These are phyloP conservation scores for Amniataba percoides DNA, from an alignment of 2,797 vertebrate species.

Conservation along the genomic window DNA sequence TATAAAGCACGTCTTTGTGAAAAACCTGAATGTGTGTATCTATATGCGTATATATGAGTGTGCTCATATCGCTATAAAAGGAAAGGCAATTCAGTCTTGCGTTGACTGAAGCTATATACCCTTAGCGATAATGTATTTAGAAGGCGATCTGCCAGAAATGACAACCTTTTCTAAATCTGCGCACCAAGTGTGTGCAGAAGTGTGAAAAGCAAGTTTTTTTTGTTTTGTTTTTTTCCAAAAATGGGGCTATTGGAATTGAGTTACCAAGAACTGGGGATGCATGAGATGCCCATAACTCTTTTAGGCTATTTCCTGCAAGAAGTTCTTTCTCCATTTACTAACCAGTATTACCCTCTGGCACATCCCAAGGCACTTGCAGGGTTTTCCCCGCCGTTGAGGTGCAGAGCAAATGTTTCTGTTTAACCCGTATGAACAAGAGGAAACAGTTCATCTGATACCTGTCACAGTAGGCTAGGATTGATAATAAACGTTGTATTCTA, in stretches of 20 bases:
- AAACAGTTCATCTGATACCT: too few relatives aligned
- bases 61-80: constrained; percentile 7
- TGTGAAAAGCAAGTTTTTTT: too few relatives aligned
- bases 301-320: constrained; percentile 39
- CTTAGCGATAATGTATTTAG: constrained; percentile 31
- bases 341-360: constrained; percentile 19
- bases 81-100: constrained; percentile 8
- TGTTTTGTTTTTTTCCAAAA: constrained; percentile 27
- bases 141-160: constrained; percentile 13
- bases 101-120: constrained; percentile 8
- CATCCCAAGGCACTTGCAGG: constrained; percentile 2
- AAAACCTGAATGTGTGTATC: constrained; percentile 6
- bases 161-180: constrained; percentile 24
- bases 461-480: too few relatives aligned
- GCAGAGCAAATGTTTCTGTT: too few relatives aligned
- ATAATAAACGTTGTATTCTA: too few relatives aligned
- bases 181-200: too few relatives aligned
- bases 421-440: too few relatives aligned
- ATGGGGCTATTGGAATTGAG: constrained; percentile 16
- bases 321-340: constrained; percentile 41
- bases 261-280: background rate
- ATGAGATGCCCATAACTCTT: constrained; percentile 4
- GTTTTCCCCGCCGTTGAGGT: too few relatives aligned
- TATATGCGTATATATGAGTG: background rate
- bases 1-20: constrained; percentile 42